Base-by-base conservation (phyloP, 2,797 vertebrate species). In the Masticophis lateralis region DNA sequence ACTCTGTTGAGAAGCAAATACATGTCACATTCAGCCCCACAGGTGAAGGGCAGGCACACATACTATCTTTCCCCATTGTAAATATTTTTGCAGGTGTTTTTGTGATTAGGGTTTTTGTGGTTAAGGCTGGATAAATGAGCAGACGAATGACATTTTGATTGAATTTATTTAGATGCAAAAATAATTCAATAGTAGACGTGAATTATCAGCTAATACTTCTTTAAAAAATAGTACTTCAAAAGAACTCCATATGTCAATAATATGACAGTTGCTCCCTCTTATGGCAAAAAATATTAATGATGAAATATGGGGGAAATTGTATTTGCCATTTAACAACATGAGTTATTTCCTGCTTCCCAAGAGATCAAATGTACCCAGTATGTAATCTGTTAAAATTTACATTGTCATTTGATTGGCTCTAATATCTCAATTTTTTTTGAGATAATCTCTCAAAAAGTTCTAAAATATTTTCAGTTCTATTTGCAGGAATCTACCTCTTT, bases 261-360 rank as follows among this genome's bases (percentile, higher is more conserved):
- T 94, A 93, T n/a, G 1, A 95, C 94, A 92, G 94, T 95, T 96
- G 95, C 96, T 95, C 97, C 97, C 96, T 57, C 97, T 97, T 96
- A 96, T 95, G 97, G 90, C 95, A 90, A 0, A 51, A 1, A 88
- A 0, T 2, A 83, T 28, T 0, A 28, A 93, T 93, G 95, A 94
- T 95, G 88, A 0, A 60, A 53, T 59, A 8, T 90, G 88, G 25
- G 4, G 1, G 9, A 56, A 88, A 53, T 22, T 37, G 9, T 20
- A 11, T 57, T 88, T 74, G 14, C 60, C 60, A 91, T 25, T 22
- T 27, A 37, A 18, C 59, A 59, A 43, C 3, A 66, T 4, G 60
- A 66, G n/a, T 10, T 56, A 63, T 83, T 63, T 20, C 14, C n/a
- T 27, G 27, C 32, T 28, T 69, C 7, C 8, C 13, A 14, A 69